A percentile compares a stretch with the other conserved stretches of the same genome.
Evolutionary conservation across 2,113 vertebrate species (phyloP).

Genomic region (Petrocephalus microphthalmus): DNA sequence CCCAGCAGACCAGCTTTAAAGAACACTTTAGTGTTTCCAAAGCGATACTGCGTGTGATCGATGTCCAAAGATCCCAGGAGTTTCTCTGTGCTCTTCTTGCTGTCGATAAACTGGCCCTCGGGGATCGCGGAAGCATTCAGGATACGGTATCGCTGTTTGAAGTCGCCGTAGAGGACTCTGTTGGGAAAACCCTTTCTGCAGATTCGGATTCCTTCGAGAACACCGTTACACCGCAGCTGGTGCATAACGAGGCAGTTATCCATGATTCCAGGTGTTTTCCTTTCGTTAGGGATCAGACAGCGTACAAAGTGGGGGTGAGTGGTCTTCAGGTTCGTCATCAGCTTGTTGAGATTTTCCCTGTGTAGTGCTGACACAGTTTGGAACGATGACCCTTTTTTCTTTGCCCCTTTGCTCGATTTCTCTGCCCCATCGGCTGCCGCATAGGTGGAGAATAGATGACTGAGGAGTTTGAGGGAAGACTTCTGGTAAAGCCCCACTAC

Average conservation of each 20-base stretch:
- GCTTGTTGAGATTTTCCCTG: slow-evolving; percentile 90
- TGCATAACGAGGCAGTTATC: slow-evolving; percentile 89
- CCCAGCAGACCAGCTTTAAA: slow-evolving; percentile 86
- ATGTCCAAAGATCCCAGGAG: slow-evolving; percentile 70
- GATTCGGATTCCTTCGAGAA: slow-evolving; percentile 83
- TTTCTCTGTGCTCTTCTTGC: slow-evolving; percentile 73
- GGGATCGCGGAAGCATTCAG: slow-evolving; percentile 48
- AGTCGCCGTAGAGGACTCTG: slow-evolving; percentile 79
- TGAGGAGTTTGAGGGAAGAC: slow-evolving; percentile 65
- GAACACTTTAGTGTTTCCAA: slow-evolving; percentile 79
- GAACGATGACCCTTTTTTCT: slow-evolving; percentile 86
- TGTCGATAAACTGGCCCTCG: slow-evolving; percentile 84
- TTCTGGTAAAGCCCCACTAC: slow-evolving; percentile 73
- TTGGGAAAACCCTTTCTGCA: slow-evolving; percentile 85
- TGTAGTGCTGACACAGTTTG: slow-evolving; percentile 89
- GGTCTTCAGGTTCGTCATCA: slow-evolving; percentile 83
- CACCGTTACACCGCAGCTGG: slow-evolving; percentile 87
- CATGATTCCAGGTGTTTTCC: slow-evolving; percentile 77
- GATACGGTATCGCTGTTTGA: slow-evolving; percentile 72
- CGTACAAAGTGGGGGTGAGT: slow-evolving; percentile 92
- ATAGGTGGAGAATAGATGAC: slow-evolving; percentile 65
- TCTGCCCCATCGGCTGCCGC: slow-evolving; percentile 47
- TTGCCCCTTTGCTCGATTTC: slow-evolving; percentile 64
- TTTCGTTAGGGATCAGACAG: slow-evolving; percentile 87
- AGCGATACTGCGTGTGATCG: slow-evolving; percentile 76